phyloP scores from a whole-genome alignment of 2,888 invertebrate species.

The Erebia aethiops region DNA sequence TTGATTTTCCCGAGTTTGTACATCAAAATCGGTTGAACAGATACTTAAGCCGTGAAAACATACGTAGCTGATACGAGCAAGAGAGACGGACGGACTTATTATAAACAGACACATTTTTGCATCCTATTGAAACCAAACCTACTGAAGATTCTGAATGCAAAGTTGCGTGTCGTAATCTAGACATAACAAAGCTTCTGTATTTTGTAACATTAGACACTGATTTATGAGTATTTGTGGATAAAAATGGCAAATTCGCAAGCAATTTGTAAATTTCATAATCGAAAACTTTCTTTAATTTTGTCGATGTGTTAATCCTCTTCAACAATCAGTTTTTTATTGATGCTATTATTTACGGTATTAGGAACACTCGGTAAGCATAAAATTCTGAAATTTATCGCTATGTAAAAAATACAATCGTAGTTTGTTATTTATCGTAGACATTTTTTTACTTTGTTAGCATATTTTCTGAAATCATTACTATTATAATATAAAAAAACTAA shows the following conservation, averaged over 20 bases:
- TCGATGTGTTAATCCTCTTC: constrained; percentile 27
- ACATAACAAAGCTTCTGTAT: neutral
- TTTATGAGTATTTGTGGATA: neutral
- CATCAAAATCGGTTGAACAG: no score
- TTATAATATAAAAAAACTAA: constrained; percentile 13
- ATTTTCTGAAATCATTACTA: neutral
- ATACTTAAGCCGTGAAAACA: no score
- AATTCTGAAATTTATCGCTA: constrained; percentile 25
- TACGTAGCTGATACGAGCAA: no score
- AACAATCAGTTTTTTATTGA: constrained; percentile 31
- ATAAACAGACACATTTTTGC: no score
- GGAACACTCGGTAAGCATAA: constrained; percentile 15
- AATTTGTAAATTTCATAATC: constrained; percentile 20
- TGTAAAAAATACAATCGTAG: constrained; percentile 14
- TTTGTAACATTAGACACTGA: neutral
- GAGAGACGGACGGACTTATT: no score
- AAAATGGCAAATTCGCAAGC: constrained; percentile 14
- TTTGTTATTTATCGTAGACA: constrained; percentile 19
- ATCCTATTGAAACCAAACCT: no score
- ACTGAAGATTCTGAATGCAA: neutral
- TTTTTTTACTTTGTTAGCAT: constrained; percentile 22
- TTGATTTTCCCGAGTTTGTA: no score
- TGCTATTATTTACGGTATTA: constrained; percentile 32
- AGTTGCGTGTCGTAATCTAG: neutral
- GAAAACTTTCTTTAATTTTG: constrained; percentile 29